phyloP scores from a whole-genome alignment of 92 coral and sea anemone genomes.

The Palythoa grandiflora region DNA sequence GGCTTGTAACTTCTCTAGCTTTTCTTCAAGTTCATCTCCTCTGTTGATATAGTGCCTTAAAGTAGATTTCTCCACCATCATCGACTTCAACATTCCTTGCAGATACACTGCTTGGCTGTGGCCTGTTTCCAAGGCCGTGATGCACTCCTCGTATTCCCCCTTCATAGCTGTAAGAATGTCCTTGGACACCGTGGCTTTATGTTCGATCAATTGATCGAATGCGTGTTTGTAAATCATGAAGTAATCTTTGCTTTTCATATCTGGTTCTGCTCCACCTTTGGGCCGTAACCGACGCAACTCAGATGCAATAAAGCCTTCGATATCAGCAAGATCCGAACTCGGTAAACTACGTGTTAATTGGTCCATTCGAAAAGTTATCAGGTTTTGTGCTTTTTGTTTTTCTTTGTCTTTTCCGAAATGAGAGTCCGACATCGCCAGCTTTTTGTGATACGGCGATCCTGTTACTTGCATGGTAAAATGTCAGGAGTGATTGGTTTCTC shows the following conservation, averaged over 20 bases:
- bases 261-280: conserved; percentile 12
- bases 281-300: conserved; percentile 70
- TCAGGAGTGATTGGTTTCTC: neutral
- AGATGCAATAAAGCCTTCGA: conserved; percentile 74
- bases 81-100: conserved; percentile 83
- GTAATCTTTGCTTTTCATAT: conserved; percentile 71
- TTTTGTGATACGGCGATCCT: conserved; percentile 2
- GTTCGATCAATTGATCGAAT: conserved; percentile 86
- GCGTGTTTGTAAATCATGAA: conserved; percentile 85
- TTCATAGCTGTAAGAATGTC: conserved; percentile 80
- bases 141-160: conserved; percentile 87
- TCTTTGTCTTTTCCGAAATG: conserved; percentile 3
- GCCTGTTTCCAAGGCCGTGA: conserved; percentile 89
- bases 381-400: neutral
- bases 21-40: conserved; percentile 88
- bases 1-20: conserved; percentile 66
- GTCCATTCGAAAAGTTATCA: conserved; percentile 25
- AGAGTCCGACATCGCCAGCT: neutral
- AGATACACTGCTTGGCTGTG: conserved; percentile 85
- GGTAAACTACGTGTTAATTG: conserved; percentile 51
- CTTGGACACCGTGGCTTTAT: conserved; percentile 83
- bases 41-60: conserved; percentile 75
- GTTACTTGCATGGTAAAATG: conserved; percentile 10
- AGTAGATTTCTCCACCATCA: conserved; percentile 86
- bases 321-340: conserved; percentile 64